Evolutionary conservation across 64 coral and sea anemone species (phyloP).

Genomic region (Acropora yongei): DNA sequence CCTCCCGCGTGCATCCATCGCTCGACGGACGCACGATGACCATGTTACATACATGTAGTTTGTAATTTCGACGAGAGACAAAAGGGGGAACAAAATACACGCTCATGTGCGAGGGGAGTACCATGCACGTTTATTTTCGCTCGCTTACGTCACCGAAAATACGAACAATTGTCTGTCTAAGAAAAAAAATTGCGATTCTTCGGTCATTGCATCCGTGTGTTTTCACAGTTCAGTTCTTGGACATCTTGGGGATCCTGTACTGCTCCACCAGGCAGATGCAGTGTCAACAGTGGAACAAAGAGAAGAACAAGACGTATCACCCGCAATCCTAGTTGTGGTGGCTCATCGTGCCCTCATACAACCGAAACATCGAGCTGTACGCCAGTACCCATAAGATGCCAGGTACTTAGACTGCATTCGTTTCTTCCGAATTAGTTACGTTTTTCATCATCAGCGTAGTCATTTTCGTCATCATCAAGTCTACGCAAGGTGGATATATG

Average conservation of each 20-base stretch:
- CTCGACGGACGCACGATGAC: too few relatives aligned
- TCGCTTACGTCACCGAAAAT: too few relatives aligned
- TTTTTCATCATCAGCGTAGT: not conserved
- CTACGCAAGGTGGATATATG: too few relatives aligned
- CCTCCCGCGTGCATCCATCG: too few relatives aligned
- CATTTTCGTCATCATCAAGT: not conserved
- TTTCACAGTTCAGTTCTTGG: constrained; percentile 56
- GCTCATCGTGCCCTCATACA: constrained; percentile 40
- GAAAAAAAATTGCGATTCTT: not conserved
- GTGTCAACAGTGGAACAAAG: constrained; percentile 74
- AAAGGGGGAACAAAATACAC: too few relatives aligned
- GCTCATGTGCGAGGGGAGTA: too few relatives aligned
- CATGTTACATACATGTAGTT: too few relatives aligned
- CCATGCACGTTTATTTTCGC: too few relatives aligned
- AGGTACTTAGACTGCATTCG: constrained; percentile 5
- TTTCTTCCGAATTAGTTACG: not conserved
- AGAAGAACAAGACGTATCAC: constrained; percentile 64
- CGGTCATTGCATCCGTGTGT: not conserved
- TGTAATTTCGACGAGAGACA: too few relatives aligned
- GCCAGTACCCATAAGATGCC: constrained; percentile 78
- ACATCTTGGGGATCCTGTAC: constrained; percentile 69
- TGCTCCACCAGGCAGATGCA: constrained; percentile 67
- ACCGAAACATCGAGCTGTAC: constrained; percentile 54
- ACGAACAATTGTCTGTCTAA: too few relatives aligned
- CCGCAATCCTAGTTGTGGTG: constrained; percentile 65